These are phyloP conservation scores for Scortum barcoo DNA, from an alignment of 2,113 vertebrate genomes.

Conservation along the genomic window DNA sequence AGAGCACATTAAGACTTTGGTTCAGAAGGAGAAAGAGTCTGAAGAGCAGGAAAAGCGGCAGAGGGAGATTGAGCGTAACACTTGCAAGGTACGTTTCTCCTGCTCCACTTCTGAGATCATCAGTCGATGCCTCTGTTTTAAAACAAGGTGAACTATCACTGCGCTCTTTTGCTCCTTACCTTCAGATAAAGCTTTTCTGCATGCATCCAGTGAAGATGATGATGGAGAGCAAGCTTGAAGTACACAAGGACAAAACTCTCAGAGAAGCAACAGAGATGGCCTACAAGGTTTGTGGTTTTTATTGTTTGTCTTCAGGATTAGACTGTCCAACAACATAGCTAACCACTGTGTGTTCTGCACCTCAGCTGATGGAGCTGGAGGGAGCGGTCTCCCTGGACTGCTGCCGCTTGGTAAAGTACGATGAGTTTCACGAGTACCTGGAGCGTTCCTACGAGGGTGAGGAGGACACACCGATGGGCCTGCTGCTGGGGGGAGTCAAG, in stretches of 20 bases:
- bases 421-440: conserved; percentile 98
- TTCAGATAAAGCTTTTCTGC: conserved; percentile 97
- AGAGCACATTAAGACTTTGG: conserved; percentile 93
- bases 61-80: conserved; percentile 97
- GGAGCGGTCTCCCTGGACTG: conserved; percentile 90
- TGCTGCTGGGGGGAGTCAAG: conserved; percentile 96
- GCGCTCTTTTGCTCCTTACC: conserved; percentile 18
- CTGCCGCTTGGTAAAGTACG: conserved; percentile 97
- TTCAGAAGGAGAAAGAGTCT: conserved; percentile 94
- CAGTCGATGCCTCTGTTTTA: background rate
- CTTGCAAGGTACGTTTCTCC: conserved; percentile 91
- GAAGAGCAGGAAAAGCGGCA: conserved; percentile 98
- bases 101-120: background rate
- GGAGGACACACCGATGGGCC: conserved; percentile 95
- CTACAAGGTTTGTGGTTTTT: conserved; percentile 87
- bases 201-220: conserved; percentile 97
- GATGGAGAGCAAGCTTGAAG: conserved; percentile 98
- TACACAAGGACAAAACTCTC: conserved; percentile 97
- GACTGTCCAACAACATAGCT: background rate
- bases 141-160: background rate
- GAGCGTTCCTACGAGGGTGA: conserved; percentile 97
- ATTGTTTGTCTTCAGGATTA: background rate
- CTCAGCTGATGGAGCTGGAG: conserved; percentile 95
- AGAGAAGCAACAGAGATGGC: conserved; percentile 95
- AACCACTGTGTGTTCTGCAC: conserved; percentile 6